Evolutionary conservation across 1,140 invertebrate genomes (phyloP), one percentile per base, ranked within the genome.

Genomic region (Tetraneura akinire): DNA sequence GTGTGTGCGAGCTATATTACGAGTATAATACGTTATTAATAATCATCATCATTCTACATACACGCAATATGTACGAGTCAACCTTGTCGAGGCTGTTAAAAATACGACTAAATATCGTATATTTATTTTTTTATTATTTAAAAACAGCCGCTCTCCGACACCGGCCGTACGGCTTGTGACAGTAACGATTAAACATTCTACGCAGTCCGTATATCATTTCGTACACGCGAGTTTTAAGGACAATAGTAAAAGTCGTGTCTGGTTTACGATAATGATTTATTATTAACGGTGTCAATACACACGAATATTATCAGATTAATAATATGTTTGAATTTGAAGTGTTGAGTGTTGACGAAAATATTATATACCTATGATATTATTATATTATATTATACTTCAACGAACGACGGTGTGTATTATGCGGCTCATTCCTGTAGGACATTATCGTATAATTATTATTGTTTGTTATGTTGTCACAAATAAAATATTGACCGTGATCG

Each of bases 11-110:
- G 49, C 55, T 55, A 37, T 37, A 37, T 37, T 37, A 37, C n/a
- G n/a, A n/a, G n/a, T n/a, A n/a, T n/a, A n/a, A 55, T 32, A 66
- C 64, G n/a, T n/a, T n/a, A 45, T 66, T 66, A 66, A 66, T 66
- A 37, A 66, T 70, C 32, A 71, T 71, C 55, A 80, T 49, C 51
- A 29, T 80, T 64, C 37, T 80, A 47, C n/a, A n/a, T n/a, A n/a
- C n/a, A n/a, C n/a, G 32, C 8, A 3, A 8, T 37, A 37, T 37
- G 8, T 37, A 37, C 8, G 23, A 23, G 45, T 18, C 51, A 74
- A 74, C 71, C 71, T 74, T 74, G 71, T 14, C 11, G 8, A 37
- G 26, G 29, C 70, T 55, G 37, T 55, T 13, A 1, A 37, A 4
- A 37, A n/a, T n/a, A n/a, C n/a, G n/a, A n/a, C n/a, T n/a, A n/a